Percentiles rank a stretch among this genome's conserved stretches.
These are phyloP conservation scores for Apamea sordens DNA, from an alignment of 2,888 invertebrate species.

Conservation along the genomic window DNA sequence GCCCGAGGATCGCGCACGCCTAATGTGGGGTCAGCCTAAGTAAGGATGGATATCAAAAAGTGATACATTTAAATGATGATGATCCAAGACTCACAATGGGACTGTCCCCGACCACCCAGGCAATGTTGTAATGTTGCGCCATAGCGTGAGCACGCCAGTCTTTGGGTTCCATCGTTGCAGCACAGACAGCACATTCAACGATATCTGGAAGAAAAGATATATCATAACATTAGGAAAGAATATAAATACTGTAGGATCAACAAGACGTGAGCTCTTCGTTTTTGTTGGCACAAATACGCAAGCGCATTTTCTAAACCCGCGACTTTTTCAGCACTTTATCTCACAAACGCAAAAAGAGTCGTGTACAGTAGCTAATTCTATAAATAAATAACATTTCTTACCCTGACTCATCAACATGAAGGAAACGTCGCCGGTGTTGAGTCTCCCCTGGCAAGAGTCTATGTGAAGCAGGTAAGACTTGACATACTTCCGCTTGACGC, in stretches of 20 bases:
- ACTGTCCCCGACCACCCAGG: conserved; percentile 88
- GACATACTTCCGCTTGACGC: conserved; percentile 66
- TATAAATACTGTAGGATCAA: neutral
- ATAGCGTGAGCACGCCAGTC: conserved; percentile 88
- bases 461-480: conserved; percentile 59
- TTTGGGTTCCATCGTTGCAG: conserved; percentile 75
- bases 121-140: conserved; percentile 88
- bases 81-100: conserved; percentile 84
- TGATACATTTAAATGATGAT: neutral
- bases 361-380: neutral
- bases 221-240: neutral
- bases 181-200: conserved; percentile 79
- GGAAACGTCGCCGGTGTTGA: neutral
- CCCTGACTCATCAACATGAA: conserved; percentile 32
- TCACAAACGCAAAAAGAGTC: neutral
- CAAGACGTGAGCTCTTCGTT: neutral
- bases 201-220: conserved; percentile 30
- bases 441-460: conserved; percentile 31
- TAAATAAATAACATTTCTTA: conserved; percentile 3
- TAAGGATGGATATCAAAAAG: neutral
- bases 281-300: neutral
- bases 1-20: too few species aligned
- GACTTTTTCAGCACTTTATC: neutral
- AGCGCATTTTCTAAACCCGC: neutral
- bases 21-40: too few species aligned